Conservation (phyloP, 2,888 invertebrate species). For the Sicus ferrugineus region DNA sequence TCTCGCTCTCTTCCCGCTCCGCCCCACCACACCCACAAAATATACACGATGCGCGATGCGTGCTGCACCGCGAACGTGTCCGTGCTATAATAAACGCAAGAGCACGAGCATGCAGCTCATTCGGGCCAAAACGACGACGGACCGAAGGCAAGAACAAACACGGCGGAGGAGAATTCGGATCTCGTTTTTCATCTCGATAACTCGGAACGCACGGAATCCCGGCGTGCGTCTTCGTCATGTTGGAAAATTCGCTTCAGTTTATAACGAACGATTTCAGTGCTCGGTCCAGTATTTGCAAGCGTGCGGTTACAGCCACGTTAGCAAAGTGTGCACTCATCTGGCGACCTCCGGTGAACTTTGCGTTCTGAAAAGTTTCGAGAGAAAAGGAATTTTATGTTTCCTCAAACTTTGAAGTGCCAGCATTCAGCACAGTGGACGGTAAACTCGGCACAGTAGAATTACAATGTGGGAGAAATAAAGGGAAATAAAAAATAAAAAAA, state of each 20-base stretch:
- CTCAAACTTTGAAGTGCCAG: too few species aligned
- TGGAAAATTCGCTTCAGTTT: conserved; percentile 50
- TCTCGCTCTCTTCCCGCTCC: not conserved
- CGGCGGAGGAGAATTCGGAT: not conserved
- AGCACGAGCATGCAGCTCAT: too few species aligned
- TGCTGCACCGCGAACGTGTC: not conserved
- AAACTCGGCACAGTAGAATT: too few species aligned
- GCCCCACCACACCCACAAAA: not conserved
- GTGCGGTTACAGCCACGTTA: conserved; percentile 40
- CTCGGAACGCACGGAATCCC: conserved; percentile 27
- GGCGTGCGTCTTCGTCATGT: conserved; percentile 29
- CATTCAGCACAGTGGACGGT: too few species aligned
- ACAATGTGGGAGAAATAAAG: too few species aligned
- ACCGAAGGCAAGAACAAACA: not conserved
- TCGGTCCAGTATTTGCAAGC: conserved; percentile 48
- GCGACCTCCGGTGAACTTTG: not conserved
- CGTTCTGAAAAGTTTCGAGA: too few species aligned
- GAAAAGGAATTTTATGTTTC: too few species aligned
- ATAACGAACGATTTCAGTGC: conserved; percentile 61
- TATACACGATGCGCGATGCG: too few species aligned
- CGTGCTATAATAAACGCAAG: not conserved
- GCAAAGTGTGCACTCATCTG: conserved; percentile 41
- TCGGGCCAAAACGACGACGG: conserved; percentile 14
- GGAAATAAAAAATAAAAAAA: too few species aligned
- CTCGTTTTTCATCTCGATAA: conserved; percentile 28